Conservation (phyloP, 2,797 vertebrate species). For the Dicrostonyx torquatus region DNA sequence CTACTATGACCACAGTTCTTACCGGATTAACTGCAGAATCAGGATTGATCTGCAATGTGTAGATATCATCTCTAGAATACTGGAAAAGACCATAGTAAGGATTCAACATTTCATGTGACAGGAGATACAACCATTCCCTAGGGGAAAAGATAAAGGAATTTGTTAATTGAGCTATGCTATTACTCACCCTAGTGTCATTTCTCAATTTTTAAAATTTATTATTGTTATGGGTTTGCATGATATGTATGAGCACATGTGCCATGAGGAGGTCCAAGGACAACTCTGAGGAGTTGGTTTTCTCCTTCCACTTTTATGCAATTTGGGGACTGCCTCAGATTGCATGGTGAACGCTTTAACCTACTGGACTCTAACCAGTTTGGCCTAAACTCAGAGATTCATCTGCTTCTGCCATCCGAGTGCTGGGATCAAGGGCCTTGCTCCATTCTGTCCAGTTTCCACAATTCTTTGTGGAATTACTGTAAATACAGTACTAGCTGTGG, state of each 20-base stretch:
- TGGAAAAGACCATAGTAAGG: constrained; percentile 99
- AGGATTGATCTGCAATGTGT: constrained; percentile 97
- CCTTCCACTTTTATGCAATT: background rate
- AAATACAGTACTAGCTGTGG: constrained; percentile 29
- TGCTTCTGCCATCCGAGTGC: background rate
- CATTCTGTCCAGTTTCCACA: background rate
- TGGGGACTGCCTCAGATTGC: background rate
- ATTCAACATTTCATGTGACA: constrained; percentile 99
- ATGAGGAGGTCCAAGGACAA: background rate
- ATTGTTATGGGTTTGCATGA: background rate
- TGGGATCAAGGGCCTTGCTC: background rate
- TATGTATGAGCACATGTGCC: background rate
- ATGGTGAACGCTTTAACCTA: background rate
- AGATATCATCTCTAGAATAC: constrained; percentile 98
- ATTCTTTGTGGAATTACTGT: constrained; percentile 22
- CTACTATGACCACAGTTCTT: constrained; percentile 72
- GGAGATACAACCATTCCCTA: constrained; percentile 98
- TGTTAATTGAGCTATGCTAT: constrained; percentile 47
- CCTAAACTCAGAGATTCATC: background rate
- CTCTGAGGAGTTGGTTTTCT: background rate
- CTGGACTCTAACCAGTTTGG: background rate
- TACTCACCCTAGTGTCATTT: constrained; percentile 10
- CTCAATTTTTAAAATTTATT: background rate
- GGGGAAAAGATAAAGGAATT: background rate
- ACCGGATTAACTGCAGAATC: constrained; percentile 99